Evolutionary conservation across 2,888 invertebrate genomes (phyloP), one percentile per base, ranked within the genome.

Genomic region (Plutella xylostella): DNA sequence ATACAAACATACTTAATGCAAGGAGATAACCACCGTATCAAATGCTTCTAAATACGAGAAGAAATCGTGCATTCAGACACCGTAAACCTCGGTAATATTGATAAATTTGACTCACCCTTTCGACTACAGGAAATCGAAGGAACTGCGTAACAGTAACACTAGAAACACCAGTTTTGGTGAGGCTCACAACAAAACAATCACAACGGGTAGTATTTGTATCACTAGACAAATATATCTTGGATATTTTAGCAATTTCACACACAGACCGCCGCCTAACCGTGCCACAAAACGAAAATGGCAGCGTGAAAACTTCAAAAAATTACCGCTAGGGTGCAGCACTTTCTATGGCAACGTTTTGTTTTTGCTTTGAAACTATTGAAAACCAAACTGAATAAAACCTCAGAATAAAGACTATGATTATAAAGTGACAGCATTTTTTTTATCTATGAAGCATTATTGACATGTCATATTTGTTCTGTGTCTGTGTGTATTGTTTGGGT

Each of bases 241-340:
- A 54, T 64, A 67, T 55, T 66, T 66, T 51, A 57, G 52, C 53
- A 64, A 69, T 65, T 62, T 63, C 65, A 66, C 63, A 68, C 65
- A 65, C 60, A 61, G 60, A 68, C 73, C 65, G 68, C 82, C 76
- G 73, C 75, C 56, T 71, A 68, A 65, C 72, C 71, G 74, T 83
- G 78, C 72, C 79, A 79, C 78, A 82, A 80, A 83, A 80, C 78
- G 82, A 83, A 83, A 82, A 83, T 83, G 82, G 82, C 82, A 83
- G 82, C 82, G 75, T 67, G 65, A 65, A 65, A 67, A 54, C 51
- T 56, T 52, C 47, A 44, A 33, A 42, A 52, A 45, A 41, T 22
- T 28, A 33, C 45, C 54, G 47, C 50, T 41, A 48, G 48, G 46
- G 46, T 12, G 49, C 41, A 22, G 31, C 35, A 37, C 31, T 5